Percentiles rank a stretch among this genome's conserved stretches.
Conservation (phyloP, 1,140 invertebrate species). For the Agraylea sexmaculata region DNA sequence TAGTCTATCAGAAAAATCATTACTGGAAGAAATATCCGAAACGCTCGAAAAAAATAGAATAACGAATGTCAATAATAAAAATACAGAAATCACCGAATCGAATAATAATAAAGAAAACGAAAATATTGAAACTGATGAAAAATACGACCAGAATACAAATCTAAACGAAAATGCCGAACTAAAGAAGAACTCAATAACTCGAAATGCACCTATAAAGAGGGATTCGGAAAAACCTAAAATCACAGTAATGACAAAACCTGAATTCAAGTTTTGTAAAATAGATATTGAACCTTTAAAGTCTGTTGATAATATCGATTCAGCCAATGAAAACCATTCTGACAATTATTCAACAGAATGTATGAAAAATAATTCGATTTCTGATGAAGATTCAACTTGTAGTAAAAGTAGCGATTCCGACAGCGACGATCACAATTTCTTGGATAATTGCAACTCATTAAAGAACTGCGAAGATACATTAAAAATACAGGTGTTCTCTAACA, state of each 20-base stretch:
- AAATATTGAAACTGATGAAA: slow-evolving; percentile 5
- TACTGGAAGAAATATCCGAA: slow-evolving; percentile 56
- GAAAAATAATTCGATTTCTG: slow-evolving; percentile 36
- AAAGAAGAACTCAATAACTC: slow-evolving; percentile 43
- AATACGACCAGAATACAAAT: slow-evolving; percentile 25
- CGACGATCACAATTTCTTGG: slow-evolving; percentile 38
- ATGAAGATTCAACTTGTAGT: slow-evolving; percentile 38
- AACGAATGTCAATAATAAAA: slow-evolving; percentile 23
- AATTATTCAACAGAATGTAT: slow-evolving; percentile 26
- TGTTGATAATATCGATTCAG: slow-evolving; percentile 14
- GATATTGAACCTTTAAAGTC: slow-evolving; percentile 31
- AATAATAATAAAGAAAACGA: slow-evolving; percentile 25
- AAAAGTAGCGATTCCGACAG: slow-evolving; percentile 39
- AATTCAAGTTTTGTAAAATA: slow-evolving; percentile 44
- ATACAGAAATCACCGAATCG: slow-evolving; percentile 20
- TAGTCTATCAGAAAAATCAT: slow-evolving; percentile 48
- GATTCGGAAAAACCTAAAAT: slow-evolving; percentile 47
- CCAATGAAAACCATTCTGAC: slow-evolving; percentile 16
- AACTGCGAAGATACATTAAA: slow-evolving; percentile 37
- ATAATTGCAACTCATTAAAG: slow-evolving; percentile 25
- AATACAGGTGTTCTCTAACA: slow-evolving; percentile 37
- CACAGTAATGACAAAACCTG: slow-evolving; percentile 39
- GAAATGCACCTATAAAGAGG: slow-evolving; percentile 44
- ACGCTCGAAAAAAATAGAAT: slow-evolving; percentile 46
- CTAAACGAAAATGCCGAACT: slow-evolving; percentile 34